Base-by-base conservation (phyloP, 2,113 vertebrate genomes). In the Motacilla tschutschensis region DNA sequence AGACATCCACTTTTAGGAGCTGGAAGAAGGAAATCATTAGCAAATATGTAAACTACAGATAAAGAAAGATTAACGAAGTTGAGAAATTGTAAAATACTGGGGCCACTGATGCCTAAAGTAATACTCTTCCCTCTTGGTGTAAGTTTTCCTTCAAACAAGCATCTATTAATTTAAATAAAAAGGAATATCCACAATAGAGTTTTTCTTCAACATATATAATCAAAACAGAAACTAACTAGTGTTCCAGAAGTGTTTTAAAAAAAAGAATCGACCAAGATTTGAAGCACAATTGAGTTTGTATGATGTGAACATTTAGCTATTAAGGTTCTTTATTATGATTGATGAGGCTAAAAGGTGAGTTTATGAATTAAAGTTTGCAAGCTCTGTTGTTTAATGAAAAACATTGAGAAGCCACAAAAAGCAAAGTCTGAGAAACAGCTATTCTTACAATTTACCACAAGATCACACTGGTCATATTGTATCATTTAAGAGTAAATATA, bases 401-500 rank as follows among this genome's bases (percentile, higher is more conserved):
- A 69, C 64, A 53, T 6, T 47, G 79, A 87, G 84, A 94, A 80
- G 65, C 31, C 57, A 5, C 50, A 75, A 33, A 69, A 79, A 71
- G 48, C 54, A 88, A 91, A 93, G 64, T 43, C 58, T 87, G 60
- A 87, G 44, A 44, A 90, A 55, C 58, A 94, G 46, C 64, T 89
- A 80, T 85, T 88, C 92, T 74, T 92, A 51, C 69, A 93, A 77
- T 92, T 95, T 87, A 95, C 57, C 80, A 82, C 55, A 91, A 83
- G 87, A 89, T 74, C 94, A 78, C 73, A 79, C 55, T 82, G 91
- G 81, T 73, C 87, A 95, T 95, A 89, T 89, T 96, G 85, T 79
- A 79, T 81, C 84, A 92, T 72, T 97, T 95, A 96, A 86, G 43
- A 92, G 69, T 87, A 87, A 81, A 89, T 82, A 53, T 76, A 93